A percentile compares a stretch with the other conserved stretches of the same genome.
phyloP scores from a whole-genome alignment of 1,140 invertebrate genomes.

The Pseudobourletiella spinata region DNA sequence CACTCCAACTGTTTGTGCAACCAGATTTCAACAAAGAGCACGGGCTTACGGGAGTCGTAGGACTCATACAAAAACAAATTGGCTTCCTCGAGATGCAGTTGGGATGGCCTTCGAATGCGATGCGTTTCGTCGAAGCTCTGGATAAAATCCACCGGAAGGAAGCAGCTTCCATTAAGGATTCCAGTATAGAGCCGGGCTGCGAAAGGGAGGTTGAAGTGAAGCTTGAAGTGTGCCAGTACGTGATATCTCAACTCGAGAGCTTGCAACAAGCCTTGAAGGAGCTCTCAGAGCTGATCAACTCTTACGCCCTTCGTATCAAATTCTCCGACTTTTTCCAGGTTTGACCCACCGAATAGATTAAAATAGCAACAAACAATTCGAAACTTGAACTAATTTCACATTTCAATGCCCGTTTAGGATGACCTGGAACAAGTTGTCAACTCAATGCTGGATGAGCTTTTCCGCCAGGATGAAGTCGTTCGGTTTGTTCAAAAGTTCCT shows the following conservation, averaged over 20 bases:
- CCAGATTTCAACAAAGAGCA: not conserved
- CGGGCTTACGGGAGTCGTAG: not conserved
- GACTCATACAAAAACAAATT: constrained; percentile 18
- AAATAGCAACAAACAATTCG: too few species aligned
- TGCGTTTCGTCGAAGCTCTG: constrained; percentile 18
- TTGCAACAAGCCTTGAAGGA: constrained; percentile 15
- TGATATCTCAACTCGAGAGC: not conserved
- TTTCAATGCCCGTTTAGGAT: constrained; percentile 6
- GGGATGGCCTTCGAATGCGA: constrained; percentile 24
- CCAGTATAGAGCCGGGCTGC: not conserved
- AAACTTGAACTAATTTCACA: constrained; percentile 13
- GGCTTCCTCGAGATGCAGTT: constrained; percentile 19
- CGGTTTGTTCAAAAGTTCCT: constrained; percentile 24
- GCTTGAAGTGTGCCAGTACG: not conserved
- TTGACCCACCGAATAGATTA: too few species aligned
- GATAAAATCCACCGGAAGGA: constrained; percentile 11
- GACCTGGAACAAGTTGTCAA: constrained; percentile 21
- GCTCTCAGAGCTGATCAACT: constrained; percentile 8
- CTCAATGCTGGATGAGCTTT: constrained; percentile 17
- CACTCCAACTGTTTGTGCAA: constrained; percentile 20
- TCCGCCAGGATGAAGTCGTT: constrained; percentile 21
- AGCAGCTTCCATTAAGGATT: not conserved
- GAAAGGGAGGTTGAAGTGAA: not conserved
- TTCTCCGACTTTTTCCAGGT: too few species aligned
- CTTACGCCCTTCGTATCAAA: constrained; percentile 16